Conservation (phyloP, 2,888 invertebrate genomes). For the Patella ulyssiponensis region DNA sequence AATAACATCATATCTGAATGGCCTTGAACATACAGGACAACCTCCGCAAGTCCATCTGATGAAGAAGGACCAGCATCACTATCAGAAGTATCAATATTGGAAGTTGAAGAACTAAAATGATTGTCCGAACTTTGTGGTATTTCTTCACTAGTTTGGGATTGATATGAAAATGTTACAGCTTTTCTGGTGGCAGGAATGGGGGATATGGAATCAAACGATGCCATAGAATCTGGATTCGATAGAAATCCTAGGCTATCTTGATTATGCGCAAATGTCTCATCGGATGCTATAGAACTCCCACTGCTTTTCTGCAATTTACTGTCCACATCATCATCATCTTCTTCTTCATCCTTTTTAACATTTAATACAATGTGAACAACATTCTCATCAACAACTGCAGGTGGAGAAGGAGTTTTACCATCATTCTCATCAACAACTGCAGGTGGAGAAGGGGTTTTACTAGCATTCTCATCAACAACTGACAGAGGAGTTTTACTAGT, state of each 20-base stretch:
- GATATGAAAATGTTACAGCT: conserved; percentile 19
- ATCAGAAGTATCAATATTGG: conserved; percentile 9
- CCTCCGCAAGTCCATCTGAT: conserved; percentile 48
- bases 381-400: neutral
- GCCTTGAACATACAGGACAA: conserved; percentile 62
- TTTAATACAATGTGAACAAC: conserved; percentile 3
- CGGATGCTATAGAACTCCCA: neutral
- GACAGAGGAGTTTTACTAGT: conserved; percentile 16
- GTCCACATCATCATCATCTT: no score
- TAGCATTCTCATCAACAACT: neutral
- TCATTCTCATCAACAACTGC: neutral
- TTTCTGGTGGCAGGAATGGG: conserved; percentile 8
- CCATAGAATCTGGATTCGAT: neutral
- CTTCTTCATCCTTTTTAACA: conserved; percentile 4
- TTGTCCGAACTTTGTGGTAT: conserved; percentile 13
- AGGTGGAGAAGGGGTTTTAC: conserved; percentile 12
- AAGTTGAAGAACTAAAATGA: conserved; percentile 13
- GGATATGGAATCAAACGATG: neutral
- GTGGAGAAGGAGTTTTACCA: neutral
- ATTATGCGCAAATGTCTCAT: neutral
- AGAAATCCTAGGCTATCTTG: neutral
- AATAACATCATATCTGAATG: conserved; percentile 62
- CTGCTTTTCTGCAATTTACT: conserved; percentile 6
- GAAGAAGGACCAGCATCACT: conserved; percentile 41
- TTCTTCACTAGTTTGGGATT: conserved; percentile 16